Percentiles rank a stretch among this genome's conserved stretches.
These are phyloP conservation scores for Imbricaverruca yamaguchii DNA, from an alignment of 2,888 invertebrate species.

Conservation along the genomic window DNA sequence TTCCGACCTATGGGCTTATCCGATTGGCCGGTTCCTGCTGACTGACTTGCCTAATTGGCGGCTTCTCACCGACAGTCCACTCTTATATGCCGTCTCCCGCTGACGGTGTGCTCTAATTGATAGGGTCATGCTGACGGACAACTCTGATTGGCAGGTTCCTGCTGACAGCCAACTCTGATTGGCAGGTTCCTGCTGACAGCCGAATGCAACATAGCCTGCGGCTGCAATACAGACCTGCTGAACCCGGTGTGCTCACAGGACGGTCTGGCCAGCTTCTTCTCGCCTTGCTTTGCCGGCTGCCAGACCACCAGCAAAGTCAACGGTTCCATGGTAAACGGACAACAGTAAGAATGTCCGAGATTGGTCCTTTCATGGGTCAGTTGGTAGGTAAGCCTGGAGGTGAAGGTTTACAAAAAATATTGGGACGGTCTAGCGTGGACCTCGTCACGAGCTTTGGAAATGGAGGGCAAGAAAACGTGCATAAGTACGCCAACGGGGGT, in stretches of 20 bases:
- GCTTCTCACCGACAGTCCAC: not conserved
- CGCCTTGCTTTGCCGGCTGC: constrained; percentile 68
- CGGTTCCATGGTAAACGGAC: constrained; percentile 27
- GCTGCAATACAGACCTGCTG: constrained; percentile 46
- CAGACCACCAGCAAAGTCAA: constrained; percentile 25
- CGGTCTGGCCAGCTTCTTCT: constrained; percentile 53
- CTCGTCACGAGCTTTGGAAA: no score
- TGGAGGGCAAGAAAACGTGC: no score
- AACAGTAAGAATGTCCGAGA: not conserved
- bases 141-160: constrained; percentile 33
- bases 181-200: constrained; percentile 34
- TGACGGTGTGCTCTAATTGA: not conserved
- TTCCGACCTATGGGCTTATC: not conserved
- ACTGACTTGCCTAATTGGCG: no score
- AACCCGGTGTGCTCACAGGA: constrained; percentile 56
- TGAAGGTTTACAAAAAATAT: no score
- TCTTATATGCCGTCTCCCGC: not conserved
- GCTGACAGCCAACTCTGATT: not conserved
- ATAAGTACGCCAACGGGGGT: no score
- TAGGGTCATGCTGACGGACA: constrained; percentile 33
- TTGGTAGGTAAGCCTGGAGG: no score
- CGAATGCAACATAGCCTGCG: constrained; percentile 24
- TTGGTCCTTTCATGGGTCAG: no score
- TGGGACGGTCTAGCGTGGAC: no score
- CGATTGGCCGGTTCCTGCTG: not conserved